phyloP scores from a whole-genome alignment of 1,140 invertebrate species.

The Pachypeltis micranthus region DNA sequence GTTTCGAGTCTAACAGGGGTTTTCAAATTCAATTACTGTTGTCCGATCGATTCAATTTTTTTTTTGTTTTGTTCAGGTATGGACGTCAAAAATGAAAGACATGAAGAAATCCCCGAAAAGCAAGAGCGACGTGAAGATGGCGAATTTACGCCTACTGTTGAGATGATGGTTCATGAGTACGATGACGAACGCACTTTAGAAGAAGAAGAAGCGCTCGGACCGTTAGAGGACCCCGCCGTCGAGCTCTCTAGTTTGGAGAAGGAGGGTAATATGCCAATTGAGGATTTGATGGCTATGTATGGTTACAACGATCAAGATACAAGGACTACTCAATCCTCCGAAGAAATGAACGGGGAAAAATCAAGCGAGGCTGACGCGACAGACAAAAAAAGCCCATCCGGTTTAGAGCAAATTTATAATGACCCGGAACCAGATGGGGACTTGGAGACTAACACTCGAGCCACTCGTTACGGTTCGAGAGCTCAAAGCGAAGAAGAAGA shows the following conservation, averaged over 20 bases:
- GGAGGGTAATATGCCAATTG: constrained; percentile 84
- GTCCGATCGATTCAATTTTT: not conserved
- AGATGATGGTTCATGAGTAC: constrained; percentile 94
- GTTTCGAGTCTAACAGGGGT: too few species aligned
- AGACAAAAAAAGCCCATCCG: constrained; percentile 36
- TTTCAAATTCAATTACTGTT: too few species aligned
- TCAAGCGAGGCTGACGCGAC: constrained; percentile 37
- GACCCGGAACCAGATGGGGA: constrained; percentile 35
- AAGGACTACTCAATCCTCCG: constrained; percentile 37
- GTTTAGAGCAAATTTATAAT: constrained; percentile 40
- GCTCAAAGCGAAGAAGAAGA: constrained; percentile 54
- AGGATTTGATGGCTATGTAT: constrained; percentile 80
- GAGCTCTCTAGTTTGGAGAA: constrained; percentile 69
- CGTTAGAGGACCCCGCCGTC: constrained; percentile 70
- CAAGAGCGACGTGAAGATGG: constrained; percentile 32
- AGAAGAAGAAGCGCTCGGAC: constrained; percentile 89
- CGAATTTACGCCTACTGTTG: constrained; percentile 58
- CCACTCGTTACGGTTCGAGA: constrained; percentile 22
- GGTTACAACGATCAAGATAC: constrained; percentile 46
- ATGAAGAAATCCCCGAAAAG: not conserved
- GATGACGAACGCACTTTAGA: constrained; percentile 91
- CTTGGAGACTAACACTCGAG: constrained; percentile 31
- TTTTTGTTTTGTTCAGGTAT: not conserved
- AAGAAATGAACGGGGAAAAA: constrained; percentile 43
- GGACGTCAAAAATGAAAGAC: not conserved